A percentile compares a stretch with the other conserved stretches of the same genome.
phyloP scores from a whole-genome alignment of 2,113 vertebrate species.

The Dipodomys stephensi region DNA sequence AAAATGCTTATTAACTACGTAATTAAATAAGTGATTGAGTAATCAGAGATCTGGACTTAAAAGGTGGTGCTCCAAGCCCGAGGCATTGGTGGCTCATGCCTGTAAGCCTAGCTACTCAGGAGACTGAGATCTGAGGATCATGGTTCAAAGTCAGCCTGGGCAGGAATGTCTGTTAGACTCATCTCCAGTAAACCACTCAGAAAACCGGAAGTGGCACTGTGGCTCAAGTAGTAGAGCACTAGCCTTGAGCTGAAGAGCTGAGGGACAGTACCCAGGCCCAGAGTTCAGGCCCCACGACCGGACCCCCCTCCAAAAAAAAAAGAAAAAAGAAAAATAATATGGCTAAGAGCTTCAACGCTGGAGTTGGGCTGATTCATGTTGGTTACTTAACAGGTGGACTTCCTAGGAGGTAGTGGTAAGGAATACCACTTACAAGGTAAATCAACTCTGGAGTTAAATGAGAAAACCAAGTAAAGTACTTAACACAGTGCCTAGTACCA shows the following conservation, averaged over 20 bases:
- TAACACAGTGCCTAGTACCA: background rate
- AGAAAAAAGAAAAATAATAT: background rate
- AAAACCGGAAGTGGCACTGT: too few species aligned
- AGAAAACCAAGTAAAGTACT: background rate
- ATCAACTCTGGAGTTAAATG: background rate
- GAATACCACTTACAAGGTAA: background rate
- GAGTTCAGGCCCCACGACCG: too few species aligned
- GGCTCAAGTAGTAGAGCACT: too few species aligned
- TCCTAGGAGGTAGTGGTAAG: background rate
- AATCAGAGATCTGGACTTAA: background rate
- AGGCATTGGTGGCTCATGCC: too few species aligned
- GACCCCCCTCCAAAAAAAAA: too few species aligned
- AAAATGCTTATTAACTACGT: constrained; percentile 38
- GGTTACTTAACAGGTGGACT: background rate
- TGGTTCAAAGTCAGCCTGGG: too few species aligned
- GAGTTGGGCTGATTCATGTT: background rate
- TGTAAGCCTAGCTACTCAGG: too few species aligned
- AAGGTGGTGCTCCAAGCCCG: background rate
- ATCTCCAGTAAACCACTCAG: too few species aligned
- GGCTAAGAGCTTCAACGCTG: constrained; percentile 6
- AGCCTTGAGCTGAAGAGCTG: too few species aligned
- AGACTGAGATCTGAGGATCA: too few species aligned
- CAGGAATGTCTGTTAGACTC: too few species aligned
- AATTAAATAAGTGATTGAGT: background rate
- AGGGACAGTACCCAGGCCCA: too few species aligned